These are phyloP conservation scores for Desmodus rotundus DNA, from an alignment of 2,113 vertebrate species.

Conservation along the genomic window DNA sequence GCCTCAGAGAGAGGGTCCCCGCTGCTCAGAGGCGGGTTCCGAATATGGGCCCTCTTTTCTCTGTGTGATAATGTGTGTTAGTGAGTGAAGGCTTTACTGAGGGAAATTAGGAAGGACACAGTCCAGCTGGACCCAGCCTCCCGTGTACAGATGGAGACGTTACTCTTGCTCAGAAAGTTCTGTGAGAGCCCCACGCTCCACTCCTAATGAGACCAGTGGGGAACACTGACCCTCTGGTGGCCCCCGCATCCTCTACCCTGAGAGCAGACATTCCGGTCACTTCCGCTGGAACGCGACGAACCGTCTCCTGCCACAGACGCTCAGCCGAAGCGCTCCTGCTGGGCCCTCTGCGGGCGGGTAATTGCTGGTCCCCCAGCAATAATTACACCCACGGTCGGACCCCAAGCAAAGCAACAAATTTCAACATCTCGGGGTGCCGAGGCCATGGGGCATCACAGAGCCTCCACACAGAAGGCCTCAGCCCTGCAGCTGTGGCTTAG, in stretches of 20 bases:
- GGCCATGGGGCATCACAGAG: neutral
- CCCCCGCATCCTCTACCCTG: neutral
- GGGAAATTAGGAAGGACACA: neutral
- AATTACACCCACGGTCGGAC: constrained; percentile 48
- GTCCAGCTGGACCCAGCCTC: neutral
- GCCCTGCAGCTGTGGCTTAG: rapidly evolving
- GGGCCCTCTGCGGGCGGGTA: neutral
- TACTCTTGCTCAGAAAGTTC: rapidly evolving
- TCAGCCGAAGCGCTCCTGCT: neutral
- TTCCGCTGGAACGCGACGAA: neutral
- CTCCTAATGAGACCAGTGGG: neutral
- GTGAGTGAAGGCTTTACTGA: neutral
- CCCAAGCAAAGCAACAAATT: neutral
- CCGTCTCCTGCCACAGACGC: neutral
- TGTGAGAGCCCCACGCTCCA: rapidly evolving
- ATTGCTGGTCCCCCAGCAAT: neutral
- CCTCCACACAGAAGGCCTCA: rapidly evolving
- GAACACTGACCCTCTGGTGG: neutral
- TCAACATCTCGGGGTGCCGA: neutral
- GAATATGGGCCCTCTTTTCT: neutral
- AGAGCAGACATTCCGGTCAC: neutral
- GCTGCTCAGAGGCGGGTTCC: neutral
- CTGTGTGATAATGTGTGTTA: rapidly evolving
- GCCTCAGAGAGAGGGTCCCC: neutral
- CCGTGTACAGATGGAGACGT: rapidly evolving